Conservation (phyloP, 2,113 vertebrate genomes). For the Litocranius walleri region DNA sequence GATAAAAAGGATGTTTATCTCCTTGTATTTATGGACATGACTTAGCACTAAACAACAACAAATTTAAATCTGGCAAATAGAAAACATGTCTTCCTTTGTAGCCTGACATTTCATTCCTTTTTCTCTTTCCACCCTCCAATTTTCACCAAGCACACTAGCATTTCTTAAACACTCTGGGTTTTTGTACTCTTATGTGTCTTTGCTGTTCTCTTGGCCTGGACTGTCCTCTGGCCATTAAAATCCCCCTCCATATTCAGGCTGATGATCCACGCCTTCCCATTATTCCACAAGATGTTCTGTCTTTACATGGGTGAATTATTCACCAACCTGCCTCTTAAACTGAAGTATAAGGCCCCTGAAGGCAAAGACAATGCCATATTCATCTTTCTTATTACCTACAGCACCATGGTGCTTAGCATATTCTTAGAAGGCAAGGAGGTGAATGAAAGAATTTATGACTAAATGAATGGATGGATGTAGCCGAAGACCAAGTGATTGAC, state of each 20-base stretch:
- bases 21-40: not conserved
- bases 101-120: not conserved
- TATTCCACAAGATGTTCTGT: not conserved
- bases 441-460: not conserved
- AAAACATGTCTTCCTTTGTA: not conserved
- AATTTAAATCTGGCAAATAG: not conserved
- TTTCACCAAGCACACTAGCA: not conserved
- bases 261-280: not conserved
- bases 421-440: not conserved
- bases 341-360: not conserved
- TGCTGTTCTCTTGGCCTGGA: not conserved
- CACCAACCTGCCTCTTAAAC: not conserved
- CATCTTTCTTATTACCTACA: not conserved
- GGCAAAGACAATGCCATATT: not conserved
- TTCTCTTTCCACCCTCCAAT: not conserved
- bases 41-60: not conserved
- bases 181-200: not conserved
- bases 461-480: not conserved
- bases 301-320: not conserved
- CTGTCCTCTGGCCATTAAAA: not conserved
- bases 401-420: not conserved
- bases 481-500: not conserved
- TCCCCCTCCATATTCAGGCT: not conserved
- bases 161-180: not conserved
- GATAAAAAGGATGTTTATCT: not conserved